These are phyloP conservation scores for Coendou prehensilis DNA, from an alignment of 2,797 vertebrate genomes.

Conservation along the genomic window DNA sequence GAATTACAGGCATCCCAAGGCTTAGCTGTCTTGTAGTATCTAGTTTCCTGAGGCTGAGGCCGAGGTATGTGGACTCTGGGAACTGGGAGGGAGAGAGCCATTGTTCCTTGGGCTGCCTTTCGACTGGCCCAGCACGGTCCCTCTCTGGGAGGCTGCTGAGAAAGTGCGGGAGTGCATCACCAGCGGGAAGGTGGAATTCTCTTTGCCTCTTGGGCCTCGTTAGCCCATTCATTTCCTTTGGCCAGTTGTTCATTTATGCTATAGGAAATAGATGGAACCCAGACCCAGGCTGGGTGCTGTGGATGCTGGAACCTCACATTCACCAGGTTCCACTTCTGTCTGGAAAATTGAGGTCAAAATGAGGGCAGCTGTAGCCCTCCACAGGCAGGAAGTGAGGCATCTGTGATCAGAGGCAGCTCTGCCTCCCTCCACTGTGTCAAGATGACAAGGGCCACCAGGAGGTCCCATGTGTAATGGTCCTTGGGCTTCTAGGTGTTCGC, in stretches of 20 bases:
- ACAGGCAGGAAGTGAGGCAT: background rate
- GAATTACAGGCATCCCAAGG: slow-evolving; percentile 65
- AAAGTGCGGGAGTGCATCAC: accelerated
- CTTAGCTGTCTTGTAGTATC: slow-evolving; percentile 61
- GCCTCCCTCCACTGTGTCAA: accelerated
- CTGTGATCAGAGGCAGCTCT: background rate
- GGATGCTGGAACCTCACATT: accelerated
- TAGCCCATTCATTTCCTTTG: accelerated
- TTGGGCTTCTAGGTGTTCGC: background rate
- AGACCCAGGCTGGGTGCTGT: background rate
- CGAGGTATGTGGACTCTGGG: background rate
- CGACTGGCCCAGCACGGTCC: accelerated
- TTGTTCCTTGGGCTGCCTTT: background rate
- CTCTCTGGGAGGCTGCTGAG: background rate
- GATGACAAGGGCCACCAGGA: background rate
- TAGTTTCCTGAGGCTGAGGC: background rate
- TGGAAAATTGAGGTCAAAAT: background rate
- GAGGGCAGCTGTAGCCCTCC: background rate
- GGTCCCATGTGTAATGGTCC: background rate
- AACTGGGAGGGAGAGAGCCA: background rate
- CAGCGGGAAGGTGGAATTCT: background rate
- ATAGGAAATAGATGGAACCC: accelerated
- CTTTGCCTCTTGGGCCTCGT: background rate
- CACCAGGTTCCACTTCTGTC: background rate
- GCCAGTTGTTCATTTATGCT: accelerated